Evolutionary conservation across 1,140 invertebrate genomes (phyloP).

Genomic region (Dendroctonus valens): DNA sequence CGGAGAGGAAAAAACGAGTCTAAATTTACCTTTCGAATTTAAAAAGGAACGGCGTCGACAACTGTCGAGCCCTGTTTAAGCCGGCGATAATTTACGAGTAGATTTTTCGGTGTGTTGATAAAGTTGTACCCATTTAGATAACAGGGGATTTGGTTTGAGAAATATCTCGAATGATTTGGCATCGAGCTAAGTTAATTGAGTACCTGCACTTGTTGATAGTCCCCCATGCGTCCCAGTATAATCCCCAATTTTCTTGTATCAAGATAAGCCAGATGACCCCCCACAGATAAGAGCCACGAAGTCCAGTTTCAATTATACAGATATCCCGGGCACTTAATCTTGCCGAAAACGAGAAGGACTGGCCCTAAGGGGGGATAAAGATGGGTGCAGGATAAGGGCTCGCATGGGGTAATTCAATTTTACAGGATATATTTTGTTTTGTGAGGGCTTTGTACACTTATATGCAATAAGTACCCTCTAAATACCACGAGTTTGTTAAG

Average conservation of each 20-base stretch:
- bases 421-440: neutral
- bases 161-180: too few species aligned
- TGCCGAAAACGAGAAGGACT: constrained; percentile 1
- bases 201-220: constrained; percentile 18
- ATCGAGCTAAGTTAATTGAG: too few species aligned
- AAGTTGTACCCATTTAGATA: too few species aligned
- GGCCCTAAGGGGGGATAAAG: constrained; percentile 8
- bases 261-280: constrained; percentile 27
- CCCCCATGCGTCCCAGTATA: constrained; percentile 15
- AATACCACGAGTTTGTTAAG: too few species aligned
- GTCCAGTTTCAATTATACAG: constrained; percentile 33
- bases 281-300: constrained; percentile 28
- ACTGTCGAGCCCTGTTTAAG: neutral
- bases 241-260: constrained; percentile 32
- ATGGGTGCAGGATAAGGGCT: constrained; percentile 7
- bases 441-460: too few species aligned
- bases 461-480: too few species aligned
- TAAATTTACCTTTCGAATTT: constrained; percentile 17
- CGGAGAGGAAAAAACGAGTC: constrained; percentile 7
- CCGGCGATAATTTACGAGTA: constrained; percentile 6
- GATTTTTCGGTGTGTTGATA: neutral
- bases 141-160: too few species aligned
- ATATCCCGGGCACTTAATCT: constrained; percentile 30
- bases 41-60: constrained; percentile 9
- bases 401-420: constrained; percentile 12